Evolutionary conservation across 92 coral and sea anemone species (phyloP).

Genomic region (Virgularia gustaviana): DNA sequence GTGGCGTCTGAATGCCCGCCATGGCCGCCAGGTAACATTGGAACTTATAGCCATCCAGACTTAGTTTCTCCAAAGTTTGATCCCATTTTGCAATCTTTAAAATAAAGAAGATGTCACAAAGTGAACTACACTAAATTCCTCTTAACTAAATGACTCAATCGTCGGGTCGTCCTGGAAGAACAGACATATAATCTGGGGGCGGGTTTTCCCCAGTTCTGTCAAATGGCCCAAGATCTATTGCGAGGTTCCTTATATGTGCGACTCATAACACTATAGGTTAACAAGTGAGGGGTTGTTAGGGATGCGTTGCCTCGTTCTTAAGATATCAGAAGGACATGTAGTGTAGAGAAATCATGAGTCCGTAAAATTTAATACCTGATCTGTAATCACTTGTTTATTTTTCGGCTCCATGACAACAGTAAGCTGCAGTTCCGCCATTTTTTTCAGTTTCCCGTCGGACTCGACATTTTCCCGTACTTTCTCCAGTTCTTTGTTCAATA

Average conservation of each 20-base stretch:
- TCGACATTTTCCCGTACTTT: slow-evolving; percentile 68
- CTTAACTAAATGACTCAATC: too few relatives aligned
- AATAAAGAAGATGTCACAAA: neutral
- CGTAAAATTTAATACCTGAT: slow-evolving; percentile 64
- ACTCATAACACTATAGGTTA: too few relatives aligned
- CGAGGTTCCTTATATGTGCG: too few relatives aligned
- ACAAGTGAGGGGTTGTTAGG: too few relatives aligned
- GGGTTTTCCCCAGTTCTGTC: too few relatives aligned
- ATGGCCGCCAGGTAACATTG: slow-evolving; percentile 91
- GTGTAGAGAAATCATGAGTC: too few relatives aligned
- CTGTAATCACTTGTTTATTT: slow-evolving; percentile 80
- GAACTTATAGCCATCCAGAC: slow-evolving; percentile 68
- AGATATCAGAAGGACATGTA: too few relatives aligned
- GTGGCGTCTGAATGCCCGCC: slow-evolving; percentile 73
- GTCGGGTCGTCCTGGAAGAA: too few relatives aligned
- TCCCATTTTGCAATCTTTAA: slow-evolving; percentile 93
- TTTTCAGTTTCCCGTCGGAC: slow-evolving; percentile 91
- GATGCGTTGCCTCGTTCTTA: too few relatives aligned
- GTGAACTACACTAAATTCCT: too few relatives aligned
- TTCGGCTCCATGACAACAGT: slow-evolving; percentile 86
- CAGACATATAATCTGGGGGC: too few relatives aligned
- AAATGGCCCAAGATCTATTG: too few relatives aligned
- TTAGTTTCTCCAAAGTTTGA: slow-evolving; percentile 74
- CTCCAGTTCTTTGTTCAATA: slow-evolving; percentile 52
- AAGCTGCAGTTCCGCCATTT: slow-evolving; percentile 97